Conservation (phyloP, 2,888 invertebrate species). For the Nesidiocoris tenuis region DNA sequence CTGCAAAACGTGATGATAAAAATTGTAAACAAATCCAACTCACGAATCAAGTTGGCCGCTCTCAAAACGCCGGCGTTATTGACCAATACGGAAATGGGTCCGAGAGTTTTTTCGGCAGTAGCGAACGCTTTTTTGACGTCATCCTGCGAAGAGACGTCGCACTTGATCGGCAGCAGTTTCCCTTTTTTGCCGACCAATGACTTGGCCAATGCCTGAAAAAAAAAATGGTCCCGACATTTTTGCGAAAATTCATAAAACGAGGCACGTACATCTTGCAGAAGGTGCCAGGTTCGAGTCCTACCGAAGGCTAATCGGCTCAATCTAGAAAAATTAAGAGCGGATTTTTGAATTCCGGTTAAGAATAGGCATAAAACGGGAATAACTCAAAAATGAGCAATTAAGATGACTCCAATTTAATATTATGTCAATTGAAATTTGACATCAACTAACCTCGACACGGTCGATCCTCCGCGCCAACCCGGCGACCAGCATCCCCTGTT, state of each 20-base stretch:
- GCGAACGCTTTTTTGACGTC: slow-evolving; percentile 60
- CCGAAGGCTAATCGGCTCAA: too few species aligned
- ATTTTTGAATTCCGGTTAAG: too few species aligned
- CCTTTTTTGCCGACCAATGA: slow-evolving; percentile 15
- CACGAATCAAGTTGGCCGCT: not conserved
- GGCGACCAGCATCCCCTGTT: slow-evolving; percentile 29
- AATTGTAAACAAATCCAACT: too few species aligned
- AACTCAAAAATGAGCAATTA: too few species aligned
- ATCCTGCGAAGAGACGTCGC: slow-evolving; percentile 54
- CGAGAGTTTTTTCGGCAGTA: slow-evolving; percentile 58
- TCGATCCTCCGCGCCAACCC: slow-evolving; percentile 25
- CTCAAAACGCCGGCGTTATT: slow-evolving; percentile 61
- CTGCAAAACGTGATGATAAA: not conserved
- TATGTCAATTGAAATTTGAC: too few species aligned
- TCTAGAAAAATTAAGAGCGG: too few species aligned
- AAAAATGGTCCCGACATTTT: not conserved
- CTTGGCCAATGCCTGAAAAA: slow-evolving; percentile 2
- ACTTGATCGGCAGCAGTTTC: slow-evolving; percentile 39
- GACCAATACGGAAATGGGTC: slow-evolving; percentile 61
- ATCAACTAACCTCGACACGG: slow-evolving; percentile 28
- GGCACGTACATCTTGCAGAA: too few species aligned
- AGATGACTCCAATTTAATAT: too few species aligned
- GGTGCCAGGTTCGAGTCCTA: too few species aligned
- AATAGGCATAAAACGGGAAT: too few species aligned
- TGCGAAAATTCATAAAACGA: too few species aligned